Evolutionary conservation across 1,140 invertebrate species (phyloP), one percentile per base, ranked within the genome.

Genomic region (Rhynchophorus ferrugineus): DNA sequence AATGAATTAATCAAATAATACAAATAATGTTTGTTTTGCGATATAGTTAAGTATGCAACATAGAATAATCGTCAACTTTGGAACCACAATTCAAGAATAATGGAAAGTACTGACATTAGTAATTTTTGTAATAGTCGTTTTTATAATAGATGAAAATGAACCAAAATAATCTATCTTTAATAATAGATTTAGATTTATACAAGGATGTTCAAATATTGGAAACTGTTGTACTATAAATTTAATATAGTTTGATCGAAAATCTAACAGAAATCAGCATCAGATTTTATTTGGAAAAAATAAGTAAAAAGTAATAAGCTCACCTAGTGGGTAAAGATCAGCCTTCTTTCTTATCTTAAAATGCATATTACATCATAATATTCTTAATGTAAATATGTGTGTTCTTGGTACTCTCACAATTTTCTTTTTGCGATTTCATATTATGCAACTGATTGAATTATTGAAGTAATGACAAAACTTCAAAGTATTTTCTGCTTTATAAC

Each of bases 51-150:
- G 34, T 33, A 8, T 33, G n/a, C 19, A 35, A n/a, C n/a, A 17
- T 18, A 33, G 16, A 35, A 35, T 13, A 19, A 13, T 11, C 7
- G 11, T 35, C n/a, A 13, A n/a, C 43, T 51, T 38, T 39, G 49
- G 49, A 51, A 44, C 49, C 42, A 51, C 22, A 13, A 13, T 34
- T 24, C 41, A 24, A 44, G 20, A 41, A 18, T 18, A 44, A 54
- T 50, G 11, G 50, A 54, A 57, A 54, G 56, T 58, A 60, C 44
- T 59, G 57, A 45, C 56, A 46, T 56, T 61, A 61, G 59, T 59
- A 58, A 61, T 58, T 61, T 45, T 61, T 61, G 39, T 61, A 59
- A 43, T 59, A 59, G 50, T 38, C 44, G 33, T 59, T 61, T 58
- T 61, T 56, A 59, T 59, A 56, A 44, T 61, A 61, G 57, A 22